A percentile compares a stretch with the other conserved stretches of the same genome.
Conservation (phyloP, 2,888 invertebrate genomes). For the Hypsopygia costalis region DNA sequence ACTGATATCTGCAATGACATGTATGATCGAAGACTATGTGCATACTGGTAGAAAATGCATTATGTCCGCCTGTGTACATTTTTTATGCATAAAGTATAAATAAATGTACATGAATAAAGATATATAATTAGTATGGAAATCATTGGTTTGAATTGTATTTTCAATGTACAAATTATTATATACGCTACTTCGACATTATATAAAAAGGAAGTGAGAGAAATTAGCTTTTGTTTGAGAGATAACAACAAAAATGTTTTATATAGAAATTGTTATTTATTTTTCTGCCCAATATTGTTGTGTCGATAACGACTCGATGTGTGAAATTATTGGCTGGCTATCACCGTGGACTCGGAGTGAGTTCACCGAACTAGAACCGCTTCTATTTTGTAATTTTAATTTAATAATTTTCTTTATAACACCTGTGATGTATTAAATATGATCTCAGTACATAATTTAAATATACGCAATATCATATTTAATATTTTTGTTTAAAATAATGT, state of each 20-base stretch:
- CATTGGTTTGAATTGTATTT: too few species aligned
- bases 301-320: slow-evolving; percentile 3
- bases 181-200: too few species aligned
- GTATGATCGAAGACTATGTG: too few species aligned
- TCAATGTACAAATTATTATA: too few species aligned
- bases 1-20: too few species aligned
- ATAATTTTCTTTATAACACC: slow-evolving; percentile 77
- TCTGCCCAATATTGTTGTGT: slow-evolving; percentile 17
- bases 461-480: slow-evolving; percentile 76
- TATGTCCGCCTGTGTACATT: too few species aligned
- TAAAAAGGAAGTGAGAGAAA: too few species aligned
- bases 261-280: slow-evolving; percentile 22
- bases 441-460: slow-evolving; percentile 80
- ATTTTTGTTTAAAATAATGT: slow-evolving; percentile 57
- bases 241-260: slow-evolving; percentile 47
- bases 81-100: too few species aligned
- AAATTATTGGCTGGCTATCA: slow-evolving; percentile 15
- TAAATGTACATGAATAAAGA: too few species aligned
- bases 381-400: slow-evolving; percentile 38
- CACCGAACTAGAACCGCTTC: slow-evolving; percentile 22
- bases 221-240: slow-evolving; percentile 38
- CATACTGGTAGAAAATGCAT: too few species aligned
- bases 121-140: too few species aligned
- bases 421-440: slow-evolving; percentile 86
- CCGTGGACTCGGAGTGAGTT: slow-evolving; percentile 10